Evolutionary conservation across 2,888 invertebrate genomes (phyloP).

Genomic region (Bimastos eiseni): DNA sequence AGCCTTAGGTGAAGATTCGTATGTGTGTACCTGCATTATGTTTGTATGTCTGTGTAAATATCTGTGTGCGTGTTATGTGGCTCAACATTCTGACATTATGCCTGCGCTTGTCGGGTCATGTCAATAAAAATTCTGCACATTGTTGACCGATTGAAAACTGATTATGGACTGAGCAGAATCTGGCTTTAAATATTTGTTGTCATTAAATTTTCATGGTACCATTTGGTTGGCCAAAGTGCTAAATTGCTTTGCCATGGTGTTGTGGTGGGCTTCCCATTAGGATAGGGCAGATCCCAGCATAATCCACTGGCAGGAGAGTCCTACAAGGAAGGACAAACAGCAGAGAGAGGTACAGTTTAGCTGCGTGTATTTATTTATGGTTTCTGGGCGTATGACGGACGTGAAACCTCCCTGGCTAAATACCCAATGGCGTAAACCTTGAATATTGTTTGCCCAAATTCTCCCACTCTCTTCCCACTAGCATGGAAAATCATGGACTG

Average conservation of each 20-base stretch:
- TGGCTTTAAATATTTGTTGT: neutral
- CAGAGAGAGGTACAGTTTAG: neutral
- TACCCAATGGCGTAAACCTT: neutral
- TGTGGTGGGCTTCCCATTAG: neutral
- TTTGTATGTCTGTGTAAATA: neutral
- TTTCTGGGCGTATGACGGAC: neutral
- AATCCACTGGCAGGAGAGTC: neutral
- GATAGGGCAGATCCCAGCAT: neutral
- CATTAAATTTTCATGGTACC: neutral
- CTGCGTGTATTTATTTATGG: neutral
- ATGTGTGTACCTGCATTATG: neutral
- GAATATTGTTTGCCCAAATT: neutral
- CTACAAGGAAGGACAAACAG: neutral
- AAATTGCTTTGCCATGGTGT: neutral
- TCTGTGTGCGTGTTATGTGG: neutral
- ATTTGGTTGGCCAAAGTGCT: neutral
- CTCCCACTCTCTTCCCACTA: neutral
- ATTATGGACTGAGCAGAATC: neutral
- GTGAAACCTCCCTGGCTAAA: slow-evolving; percentile 13
- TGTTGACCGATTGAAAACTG: neutral
- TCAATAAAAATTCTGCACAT: neutral
- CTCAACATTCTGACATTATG: neutral
- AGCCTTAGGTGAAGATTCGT: neutral
- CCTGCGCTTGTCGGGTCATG: neutral
- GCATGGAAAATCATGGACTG: neutral